These are phyloP conservation scores for Sphaeramia orbicularis DNA, from an alignment of 2,797 vertebrate species.

Conservation along the genomic window DNA sequence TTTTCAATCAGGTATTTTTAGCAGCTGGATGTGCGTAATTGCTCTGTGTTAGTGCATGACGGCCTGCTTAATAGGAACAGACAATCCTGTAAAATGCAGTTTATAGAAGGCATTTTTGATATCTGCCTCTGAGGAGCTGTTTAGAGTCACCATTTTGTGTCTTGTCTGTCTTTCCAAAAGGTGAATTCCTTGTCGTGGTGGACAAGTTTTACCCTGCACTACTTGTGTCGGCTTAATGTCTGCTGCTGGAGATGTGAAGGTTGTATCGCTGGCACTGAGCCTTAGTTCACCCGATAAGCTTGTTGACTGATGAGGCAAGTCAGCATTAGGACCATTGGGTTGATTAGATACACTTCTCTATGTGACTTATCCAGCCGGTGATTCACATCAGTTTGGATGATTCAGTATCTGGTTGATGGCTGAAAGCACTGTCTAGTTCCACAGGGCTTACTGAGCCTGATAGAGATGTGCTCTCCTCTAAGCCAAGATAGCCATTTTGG, in stretches of 20 bases:
- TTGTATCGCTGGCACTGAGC: slow-evolving; percentile 37
- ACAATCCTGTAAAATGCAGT: slow-evolving; percentile 55
- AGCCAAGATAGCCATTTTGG: slow-evolving; percentile 41
- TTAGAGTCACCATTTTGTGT: slow-evolving; percentile 54
- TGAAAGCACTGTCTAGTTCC: slow-evolving; percentile 57
- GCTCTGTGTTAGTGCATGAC: slow-evolving; percentile 56
- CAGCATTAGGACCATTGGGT: slow-evolving; percentile 49
- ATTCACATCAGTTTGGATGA: slow-evolving; percentile 70
- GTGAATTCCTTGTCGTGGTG: background rate
- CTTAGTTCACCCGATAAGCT: slow-evolving; percentile 59
- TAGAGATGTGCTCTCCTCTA: slow-evolving; percentile 53
- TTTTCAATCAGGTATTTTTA: slow-evolving; percentile 77
- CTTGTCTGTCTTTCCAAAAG: slow-evolving; percentile 29
- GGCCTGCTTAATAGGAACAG: slow-evolving; percentile 64
- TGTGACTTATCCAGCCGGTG: slow-evolving; percentile 53
- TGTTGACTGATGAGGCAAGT: slow-evolving; percentile 58
- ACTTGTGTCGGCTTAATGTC: slow-evolving; percentile 1
- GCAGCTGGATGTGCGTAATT: slow-evolving; percentile 70
- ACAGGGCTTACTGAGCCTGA: slow-evolving; percentile 50
- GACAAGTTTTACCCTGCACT: background rate
- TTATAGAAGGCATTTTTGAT: slow-evolving; percentile 44
- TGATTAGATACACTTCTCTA: slow-evolving; percentile 64
- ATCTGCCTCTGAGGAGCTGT: slow-evolving; percentile 43
- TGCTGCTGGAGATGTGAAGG: slow-evolving; percentile 36
- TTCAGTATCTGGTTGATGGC: slow-evolving; percentile 63